Percentiles rank a stretch among this genome's conserved stretches.
Evolutionary conservation across 92 coral and sea anemone species (phyloP).

Genomic region (Epizoanthus stellaris): DNA sequence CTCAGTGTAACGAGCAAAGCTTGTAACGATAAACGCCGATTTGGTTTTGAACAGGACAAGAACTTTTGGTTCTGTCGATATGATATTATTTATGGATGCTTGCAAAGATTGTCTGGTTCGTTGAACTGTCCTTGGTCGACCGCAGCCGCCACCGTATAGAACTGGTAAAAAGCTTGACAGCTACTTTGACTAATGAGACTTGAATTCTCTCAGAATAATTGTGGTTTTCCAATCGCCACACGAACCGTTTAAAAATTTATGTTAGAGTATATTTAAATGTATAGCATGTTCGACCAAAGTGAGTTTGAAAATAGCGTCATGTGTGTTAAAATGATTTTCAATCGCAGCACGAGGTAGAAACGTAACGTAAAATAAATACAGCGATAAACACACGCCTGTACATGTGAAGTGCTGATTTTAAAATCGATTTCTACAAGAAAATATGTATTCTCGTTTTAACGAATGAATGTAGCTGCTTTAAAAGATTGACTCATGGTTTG

Average conservation of each 20-base stretch:
- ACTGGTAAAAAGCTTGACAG: background rate
- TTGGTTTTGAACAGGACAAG: background rate
- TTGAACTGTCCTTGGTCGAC: background rate
- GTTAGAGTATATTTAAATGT: background rate
- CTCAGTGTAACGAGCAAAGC: background rate
- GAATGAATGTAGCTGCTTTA: background rate
- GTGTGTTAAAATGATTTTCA: constrained; percentile 5
- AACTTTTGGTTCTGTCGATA: background rate
- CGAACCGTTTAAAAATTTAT: constrained; percentile 30
- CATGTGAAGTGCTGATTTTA: background rate
- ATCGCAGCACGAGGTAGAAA: constrained; percentile 1
- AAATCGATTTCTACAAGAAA: constrained; percentile 8
- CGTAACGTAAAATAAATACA: background rate
- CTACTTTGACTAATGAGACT: constrained; percentile 6
- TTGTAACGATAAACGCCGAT: background rate
- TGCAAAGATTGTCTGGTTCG: background rate
- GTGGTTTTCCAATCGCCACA: constrained; percentile 16
- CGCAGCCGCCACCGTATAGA: constrained; percentile 1
- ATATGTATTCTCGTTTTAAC: background rate
- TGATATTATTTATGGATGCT: background rate
- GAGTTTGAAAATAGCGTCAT: background rate
- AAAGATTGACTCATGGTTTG: background rate
- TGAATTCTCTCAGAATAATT: background rate
- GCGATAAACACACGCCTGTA: background rate
- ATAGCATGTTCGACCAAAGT: constrained; percentile 3